Evolutionary conservation across 2,113 vertebrate genomes (phyloP).

Genomic region (Notechis scutatus): DNA sequence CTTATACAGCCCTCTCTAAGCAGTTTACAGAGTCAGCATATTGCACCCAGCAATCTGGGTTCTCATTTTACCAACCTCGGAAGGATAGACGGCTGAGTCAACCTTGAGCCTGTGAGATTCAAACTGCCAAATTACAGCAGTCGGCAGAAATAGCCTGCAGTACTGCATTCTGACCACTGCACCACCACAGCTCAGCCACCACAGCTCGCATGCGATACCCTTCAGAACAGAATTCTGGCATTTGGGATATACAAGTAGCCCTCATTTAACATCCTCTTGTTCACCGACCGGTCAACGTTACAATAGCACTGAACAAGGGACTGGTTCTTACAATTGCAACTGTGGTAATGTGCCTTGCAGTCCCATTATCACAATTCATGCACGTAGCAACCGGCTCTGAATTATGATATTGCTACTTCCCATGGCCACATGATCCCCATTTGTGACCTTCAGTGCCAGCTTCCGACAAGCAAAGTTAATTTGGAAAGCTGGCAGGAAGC

Average conservation of each 20-base stretch:
- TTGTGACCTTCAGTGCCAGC: background rate
- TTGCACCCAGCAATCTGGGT: too few species aligned
- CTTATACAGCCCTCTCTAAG: too few species aligned
- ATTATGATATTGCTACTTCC: background rate
- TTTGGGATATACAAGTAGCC: background rate
- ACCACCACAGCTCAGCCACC: too few species aligned
- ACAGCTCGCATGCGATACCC: background rate
- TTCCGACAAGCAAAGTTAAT: background rate
- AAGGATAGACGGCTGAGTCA: too few species aligned
- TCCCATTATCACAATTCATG: background rate
- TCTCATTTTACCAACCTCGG: too few species aligned
- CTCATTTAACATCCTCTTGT: background rate
- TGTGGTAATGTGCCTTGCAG: background rate
- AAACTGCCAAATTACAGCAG: too few species aligned
- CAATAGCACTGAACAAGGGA: background rate
- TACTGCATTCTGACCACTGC: too few species aligned
- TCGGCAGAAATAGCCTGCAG: too few species aligned
- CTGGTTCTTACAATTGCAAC: background rate
- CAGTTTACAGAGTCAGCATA: too few species aligned
- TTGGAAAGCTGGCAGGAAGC: background rate
- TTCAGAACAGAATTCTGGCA: background rate
- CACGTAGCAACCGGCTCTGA: background rate
- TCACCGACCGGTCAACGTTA: background rate
- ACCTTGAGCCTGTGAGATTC: too few species aligned
- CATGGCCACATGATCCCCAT: background rate